phyloP scores from a whole-genome alignment of 37 sponge, comb jelly and placozoan species.

The Sycon ciliatum region DNA sequence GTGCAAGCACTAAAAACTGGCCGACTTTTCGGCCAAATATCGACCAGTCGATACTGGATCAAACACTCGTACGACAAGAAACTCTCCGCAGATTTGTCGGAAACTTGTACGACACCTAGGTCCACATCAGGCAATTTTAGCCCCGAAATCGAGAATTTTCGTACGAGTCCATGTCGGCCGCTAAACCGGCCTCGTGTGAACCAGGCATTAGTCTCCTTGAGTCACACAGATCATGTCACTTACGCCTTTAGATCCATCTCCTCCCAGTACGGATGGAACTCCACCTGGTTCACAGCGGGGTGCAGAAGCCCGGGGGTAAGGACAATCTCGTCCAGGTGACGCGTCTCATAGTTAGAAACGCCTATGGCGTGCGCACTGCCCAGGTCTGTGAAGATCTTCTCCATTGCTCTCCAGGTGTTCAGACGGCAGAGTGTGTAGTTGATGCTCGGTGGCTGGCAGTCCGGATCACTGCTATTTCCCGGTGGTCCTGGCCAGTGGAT shows the following conservation, averaged over 20 bases:
- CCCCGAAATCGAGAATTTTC: too few relatives aligned
- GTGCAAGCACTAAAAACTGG: too few relatives aligned
- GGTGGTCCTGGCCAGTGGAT: constrained; percentile 22
- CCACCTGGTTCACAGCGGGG: constrained; percentile 27
- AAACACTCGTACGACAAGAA: too few relatives aligned
- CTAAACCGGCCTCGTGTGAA: too few relatives aligned
- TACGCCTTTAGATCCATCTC: constrained; percentile 17
- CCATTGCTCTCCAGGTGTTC: constrained; percentile 23
- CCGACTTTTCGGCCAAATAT: too few relatives aligned
- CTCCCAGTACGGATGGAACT: constrained; percentile 27
- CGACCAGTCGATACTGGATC: too few relatives aligned
- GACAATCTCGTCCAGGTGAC: constrained; percentile 22
- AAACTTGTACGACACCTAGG: too few relatives aligned
- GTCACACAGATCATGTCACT: too few relatives aligned
- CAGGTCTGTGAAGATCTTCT: constrained; percentile 5
- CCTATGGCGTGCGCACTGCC: constrained; percentile 24
- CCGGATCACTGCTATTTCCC: not conserved
- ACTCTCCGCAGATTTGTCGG: too few relatives aligned
- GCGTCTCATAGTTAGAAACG: constrained; percentile 26
- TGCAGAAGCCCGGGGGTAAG: not conserved
- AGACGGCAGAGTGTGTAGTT: constrained; percentile 5
- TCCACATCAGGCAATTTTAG: too few relatives aligned
- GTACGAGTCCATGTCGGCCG: too few relatives aligned
- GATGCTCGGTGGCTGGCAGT: not conserved
- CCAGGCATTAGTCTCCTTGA: too few relatives aligned